A percentile compares a stretch with the other conserved stretches of the same genome.
Evolutionary conservation across 1,140 invertebrate species (phyloP).

Genomic region (Branchinecta lynchi): DNA sequence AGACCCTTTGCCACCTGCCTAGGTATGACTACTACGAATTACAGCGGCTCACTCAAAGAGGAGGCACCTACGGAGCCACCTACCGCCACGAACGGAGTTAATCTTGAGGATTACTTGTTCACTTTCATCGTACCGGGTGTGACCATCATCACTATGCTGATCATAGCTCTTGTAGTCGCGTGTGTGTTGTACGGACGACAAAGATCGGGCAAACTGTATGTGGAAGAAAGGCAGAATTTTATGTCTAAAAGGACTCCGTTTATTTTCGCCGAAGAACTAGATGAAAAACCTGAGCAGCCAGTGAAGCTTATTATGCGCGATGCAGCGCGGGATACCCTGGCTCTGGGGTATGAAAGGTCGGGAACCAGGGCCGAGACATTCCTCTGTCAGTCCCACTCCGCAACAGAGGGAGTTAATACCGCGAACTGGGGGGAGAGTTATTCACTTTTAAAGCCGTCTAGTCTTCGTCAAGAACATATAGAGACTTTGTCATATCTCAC

Average conservation of each 20-base stretch:
- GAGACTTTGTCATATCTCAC: not conserved
- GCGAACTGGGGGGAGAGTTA: not conserved
- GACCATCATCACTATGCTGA: conserved; percentile 71
- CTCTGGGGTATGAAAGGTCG: not conserved
- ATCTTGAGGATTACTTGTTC: conserved; percentile 63
- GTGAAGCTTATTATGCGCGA: not conserved
- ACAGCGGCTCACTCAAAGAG: conserved; percentile 23
- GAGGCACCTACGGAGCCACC: conserved; percentile 31
- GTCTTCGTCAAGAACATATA: conserved; percentile 1
- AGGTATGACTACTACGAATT: conserved; percentile 37
- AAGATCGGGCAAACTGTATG: conserved; percentile 61
- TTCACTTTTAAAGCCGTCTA: conserved; percentile 1
- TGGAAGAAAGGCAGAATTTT: conserved; percentile 55
- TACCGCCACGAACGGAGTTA: conserved; percentile 27
- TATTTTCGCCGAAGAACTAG: conserved; percentile 79
- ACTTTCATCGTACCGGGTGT: conserved; percentile 77
- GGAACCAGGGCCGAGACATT: not conserved
- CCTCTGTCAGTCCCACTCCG: not conserved
- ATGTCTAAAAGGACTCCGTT: conserved; percentile 80
- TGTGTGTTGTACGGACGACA: conserved; percentile 70
- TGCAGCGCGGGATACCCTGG: not conserved
- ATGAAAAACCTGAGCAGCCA: conserved; percentile 41
- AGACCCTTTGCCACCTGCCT: conserved; percentile 53
- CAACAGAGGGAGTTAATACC: not conserved
- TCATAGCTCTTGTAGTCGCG: conserved; percentile 68